These are phyloP conservation scores for Goniozus legneri DNA, from an alignment of 1,140 invertebrate genomes.

Conservation along the genomic window DNA sequence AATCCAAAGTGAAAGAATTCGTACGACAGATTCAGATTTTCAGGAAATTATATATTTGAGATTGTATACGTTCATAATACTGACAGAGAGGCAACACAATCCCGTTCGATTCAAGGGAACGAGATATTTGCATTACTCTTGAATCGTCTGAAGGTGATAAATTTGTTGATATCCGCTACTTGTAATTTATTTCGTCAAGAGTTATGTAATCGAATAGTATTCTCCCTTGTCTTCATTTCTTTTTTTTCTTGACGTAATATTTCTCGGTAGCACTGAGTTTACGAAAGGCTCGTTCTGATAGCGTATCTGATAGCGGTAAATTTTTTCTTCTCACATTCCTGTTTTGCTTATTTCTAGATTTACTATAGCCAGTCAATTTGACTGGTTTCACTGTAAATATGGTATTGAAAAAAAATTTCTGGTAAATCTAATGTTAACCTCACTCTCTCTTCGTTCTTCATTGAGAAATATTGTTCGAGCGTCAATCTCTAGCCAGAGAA, in stretches of 20 bases:
- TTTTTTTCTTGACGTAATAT: too few species aligned
- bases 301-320: conserved; percentile 18
- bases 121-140: conserved; percentile 28
- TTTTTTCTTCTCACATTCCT: conserved; percentile 23
- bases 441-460: too few species aligned
- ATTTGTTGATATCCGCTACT: conserved; percentile 9
- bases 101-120: too few species aligned
- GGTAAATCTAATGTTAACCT: too few species aligned
- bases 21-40: conserved; percentile 19
- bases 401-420: too few species aligned
- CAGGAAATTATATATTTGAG: conserved; percentile 18
- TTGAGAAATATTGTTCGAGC: too few species aligned
- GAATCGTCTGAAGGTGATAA: conserved; percentile 26
- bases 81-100: too few species aligned
- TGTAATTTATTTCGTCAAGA: neutral
- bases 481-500: too few species aligned
- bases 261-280: neutral
- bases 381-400: too few species aligned
- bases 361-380: too few species aligned
- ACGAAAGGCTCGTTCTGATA: conserved; percentile 19
- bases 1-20: neutral
- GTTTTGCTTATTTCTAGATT: too few species aligned
- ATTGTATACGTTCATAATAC: neutral
- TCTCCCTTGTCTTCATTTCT: too few species aligned
- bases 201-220: neutral